Percentiles rank a stretch among this genome's conserved stretches.
phyloP scores from a whole-genome alignment of 2,797 vertebrate genomes.

The Thaleichthys pacificus region DNA sequence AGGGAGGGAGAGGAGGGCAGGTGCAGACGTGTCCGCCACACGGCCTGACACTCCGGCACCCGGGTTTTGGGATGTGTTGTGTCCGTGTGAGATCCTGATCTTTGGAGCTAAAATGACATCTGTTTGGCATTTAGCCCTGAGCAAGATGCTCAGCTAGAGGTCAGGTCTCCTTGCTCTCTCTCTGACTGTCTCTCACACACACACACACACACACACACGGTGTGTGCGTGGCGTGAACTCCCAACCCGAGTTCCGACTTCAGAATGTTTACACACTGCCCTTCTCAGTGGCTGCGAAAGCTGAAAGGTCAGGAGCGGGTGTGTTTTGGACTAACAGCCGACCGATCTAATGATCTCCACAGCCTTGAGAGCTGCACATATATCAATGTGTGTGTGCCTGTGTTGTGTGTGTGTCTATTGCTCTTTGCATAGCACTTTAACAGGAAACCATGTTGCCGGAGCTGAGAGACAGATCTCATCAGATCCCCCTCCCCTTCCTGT shows the following conservation, averaged over 20 bases:
- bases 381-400: no score
- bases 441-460: no score
- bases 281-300: conserved; percentile 41
- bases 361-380: no score
- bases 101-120: background rate
- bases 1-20: background rate
- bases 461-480: no score
- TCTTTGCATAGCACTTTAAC: no score
- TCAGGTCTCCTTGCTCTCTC: background rate
- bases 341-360: background rate
- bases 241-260: background rate
- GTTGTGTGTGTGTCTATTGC: no score
- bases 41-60: background rate
- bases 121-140: conserved; percentile 5
- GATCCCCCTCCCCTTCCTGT: background rate
- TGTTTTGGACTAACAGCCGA: conserved; percentile 10
- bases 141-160: background rate
- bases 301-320: conserved; percentile 63
- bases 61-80: background rate
- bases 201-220: background rate
- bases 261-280: conserved; percentile 37
- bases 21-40: background rate
- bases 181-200: background rate
- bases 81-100: conserved; percentile 9
- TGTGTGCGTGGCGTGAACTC: conserved; percentile 4